Conservation (phyloP, 2,888 invertebrate genomes). For the Ectropis crepuscularia region DNA sequence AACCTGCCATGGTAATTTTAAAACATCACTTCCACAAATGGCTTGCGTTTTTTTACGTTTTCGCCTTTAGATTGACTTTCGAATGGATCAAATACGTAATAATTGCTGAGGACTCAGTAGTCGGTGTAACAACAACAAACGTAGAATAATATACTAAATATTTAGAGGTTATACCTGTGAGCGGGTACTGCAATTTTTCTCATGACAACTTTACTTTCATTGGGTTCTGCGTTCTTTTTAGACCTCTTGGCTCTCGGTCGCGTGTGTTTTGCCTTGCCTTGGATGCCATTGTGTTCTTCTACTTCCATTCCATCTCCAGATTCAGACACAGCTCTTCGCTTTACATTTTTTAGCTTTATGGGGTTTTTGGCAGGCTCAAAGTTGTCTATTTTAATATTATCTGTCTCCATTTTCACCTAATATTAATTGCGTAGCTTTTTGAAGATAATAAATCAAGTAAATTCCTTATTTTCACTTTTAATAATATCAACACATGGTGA, state of each 20-base stretch:
- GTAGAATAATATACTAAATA: background rate
- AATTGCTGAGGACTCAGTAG: no score
- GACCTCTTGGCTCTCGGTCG: conserved; percentile 72
- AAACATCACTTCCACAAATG: no score
- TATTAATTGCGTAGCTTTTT: conserved; percentile 1
- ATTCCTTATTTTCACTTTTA: conserved; percentile 23
- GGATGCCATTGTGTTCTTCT: conserved; percentile 87
- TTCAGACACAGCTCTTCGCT: conserved; percentile 77
- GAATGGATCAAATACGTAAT: no score
- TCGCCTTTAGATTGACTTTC: no score
- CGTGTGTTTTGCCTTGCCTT: conserved; percentile 68
- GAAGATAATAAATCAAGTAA: background rate
- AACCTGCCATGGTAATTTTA: no score
- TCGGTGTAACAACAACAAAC: no score
- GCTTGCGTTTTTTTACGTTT: no score
- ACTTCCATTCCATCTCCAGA: conserved; percentile 87
- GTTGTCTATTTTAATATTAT: conserved; percentile 81
- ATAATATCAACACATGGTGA: conserved; percentile 57
- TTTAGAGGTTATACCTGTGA: conserved; percentile 86
- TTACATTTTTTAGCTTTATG: conserved; percentile 77
- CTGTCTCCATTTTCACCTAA: conserved; percentile 67
- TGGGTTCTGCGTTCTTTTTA: conserved; percentile 71
- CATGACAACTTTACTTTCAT: conserved; percentile 85
- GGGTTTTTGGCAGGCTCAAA: conserved; percentile 82
- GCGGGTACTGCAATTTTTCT: conserved; percentile 95